phyloP scores from a whole-genome alignment of 2,888 invertebrate genomes.

The Diarsia mendica region DNA sequence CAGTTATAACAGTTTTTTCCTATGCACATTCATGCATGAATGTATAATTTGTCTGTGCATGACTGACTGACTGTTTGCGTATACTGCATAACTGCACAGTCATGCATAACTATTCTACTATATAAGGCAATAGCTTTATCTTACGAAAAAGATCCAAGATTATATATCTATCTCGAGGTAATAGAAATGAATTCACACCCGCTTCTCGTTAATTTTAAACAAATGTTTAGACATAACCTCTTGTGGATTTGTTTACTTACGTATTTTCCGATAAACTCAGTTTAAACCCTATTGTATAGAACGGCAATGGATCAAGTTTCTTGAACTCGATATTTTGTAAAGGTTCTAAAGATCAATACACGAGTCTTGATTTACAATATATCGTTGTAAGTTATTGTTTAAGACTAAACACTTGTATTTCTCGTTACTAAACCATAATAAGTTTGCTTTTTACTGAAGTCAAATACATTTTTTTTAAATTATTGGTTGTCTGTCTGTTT shows the following conservation, averaged over 20 bases:
- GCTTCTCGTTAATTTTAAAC: not conserved
- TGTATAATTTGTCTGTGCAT: too few relatives aligned
- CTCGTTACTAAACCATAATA: not conserved
- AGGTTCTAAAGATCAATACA: not conserved
- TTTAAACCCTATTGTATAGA: not conserved
- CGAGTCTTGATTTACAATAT: not conserved
- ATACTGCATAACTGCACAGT: too few relatives aligned
- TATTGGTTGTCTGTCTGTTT: too few relatives aligned
- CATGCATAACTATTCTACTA: too few relatives aligned
- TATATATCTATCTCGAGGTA: not conserved
- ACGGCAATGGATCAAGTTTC: not conserved
- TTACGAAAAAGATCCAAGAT: not conserved
- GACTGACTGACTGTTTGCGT: too few relatives aligned
- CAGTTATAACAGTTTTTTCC: too few relatives aligned
- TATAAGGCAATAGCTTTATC: too few relatives aligned
- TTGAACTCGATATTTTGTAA: not conserved
- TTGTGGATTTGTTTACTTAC: slow-evolving; percentile 1
- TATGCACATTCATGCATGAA: too few relatives aligned
- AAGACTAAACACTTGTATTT: not conserved
- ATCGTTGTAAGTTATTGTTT: not conserved
- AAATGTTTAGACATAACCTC: slow-evolving; percentile 6
- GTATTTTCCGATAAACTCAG: not conserved
- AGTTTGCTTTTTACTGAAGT: too few relatives aligned
- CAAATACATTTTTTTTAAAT: too few relatives aligned
- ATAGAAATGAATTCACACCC: not conserved